Percentiles rank a stretch among this genome's conserved stretches.
phyloP scores from a whole-genome alignment of 2,888 invertebrate species.

The Pseudanteris insignis region DNA sequence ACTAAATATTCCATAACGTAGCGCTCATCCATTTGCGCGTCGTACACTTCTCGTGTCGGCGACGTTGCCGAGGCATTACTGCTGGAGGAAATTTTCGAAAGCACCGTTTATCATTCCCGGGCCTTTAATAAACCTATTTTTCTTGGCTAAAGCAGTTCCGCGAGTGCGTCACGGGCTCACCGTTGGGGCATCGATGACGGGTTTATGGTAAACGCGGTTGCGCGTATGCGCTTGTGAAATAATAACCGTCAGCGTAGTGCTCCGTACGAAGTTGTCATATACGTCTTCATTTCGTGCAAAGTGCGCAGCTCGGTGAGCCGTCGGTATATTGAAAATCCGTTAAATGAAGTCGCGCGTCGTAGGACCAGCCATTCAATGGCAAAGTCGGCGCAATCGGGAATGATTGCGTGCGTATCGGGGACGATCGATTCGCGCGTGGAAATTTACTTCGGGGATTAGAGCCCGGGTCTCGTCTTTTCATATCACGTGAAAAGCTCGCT shows the following conservation, averaged over 20 bases:
- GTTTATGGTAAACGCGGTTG: constrained; percentile 28
- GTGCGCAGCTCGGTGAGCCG: constrained; percentile 22
- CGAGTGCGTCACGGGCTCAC: constrained; percentile 44
- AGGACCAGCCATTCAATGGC: neutral
- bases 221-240: constrained; percentile 46
- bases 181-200: constrained; percentile 46
- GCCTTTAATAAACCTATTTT: constrained; percentile 45
- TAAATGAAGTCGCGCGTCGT: constrained; percentile 16
- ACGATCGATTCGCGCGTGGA: neutral
- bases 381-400: neutral
- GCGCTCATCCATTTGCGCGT: constrained; percentile 33
- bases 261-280: constrained; percentile 43
- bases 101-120: constrained; percentile 35
- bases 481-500: no score
- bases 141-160: constrained; percentile 37
- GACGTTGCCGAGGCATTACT: constrained; percentile 34
- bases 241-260: constrained; percentile 42
- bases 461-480: no score
- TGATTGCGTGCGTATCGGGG: neutral
- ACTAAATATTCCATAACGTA: constrained; percentile 39
- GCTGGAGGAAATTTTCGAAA: constrained; percentile 31
- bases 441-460: neutral
- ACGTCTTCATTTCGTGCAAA: constrained; percentile 51
- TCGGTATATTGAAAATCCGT: constrained; percentile 46
- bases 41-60: constrained; percentile 30